phyloP scores from a whole-genome alignment of 2,888 invertebrate genomes.

The Camptogramma bilineatum region DNA sequence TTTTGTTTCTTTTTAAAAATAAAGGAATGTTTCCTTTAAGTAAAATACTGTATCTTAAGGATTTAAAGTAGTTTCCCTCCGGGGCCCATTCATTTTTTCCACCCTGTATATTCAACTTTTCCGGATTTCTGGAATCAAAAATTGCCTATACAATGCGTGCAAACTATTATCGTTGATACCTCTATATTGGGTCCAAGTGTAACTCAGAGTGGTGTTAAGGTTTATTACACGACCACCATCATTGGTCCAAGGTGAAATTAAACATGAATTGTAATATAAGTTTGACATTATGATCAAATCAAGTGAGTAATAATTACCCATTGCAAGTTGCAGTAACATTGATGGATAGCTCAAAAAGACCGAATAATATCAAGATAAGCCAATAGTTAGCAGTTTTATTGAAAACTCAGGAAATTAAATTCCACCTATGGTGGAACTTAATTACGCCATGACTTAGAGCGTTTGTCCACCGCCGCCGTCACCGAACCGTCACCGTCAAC shows the following conservation, averaged over 20 bases:
- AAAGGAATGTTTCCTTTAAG: no score
- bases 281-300: constrained; percentile 47
- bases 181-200: not conserved
- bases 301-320: not conserved
- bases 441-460: not conserved
- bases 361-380: not conserved
- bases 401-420: not conserved
- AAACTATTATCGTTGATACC: not conserved
- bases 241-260: constrained; percentile 61
- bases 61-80: no score
- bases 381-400: not conserved
- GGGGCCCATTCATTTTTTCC: no score
- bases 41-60: no score
- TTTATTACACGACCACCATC: constrained; percentile 44
- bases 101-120: no score
- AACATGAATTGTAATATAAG: constrained; percentile 45
- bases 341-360: not conserved
- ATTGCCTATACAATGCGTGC: no score
- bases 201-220: constrained; percentile 25
- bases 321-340: not conserved
- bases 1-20: no score
- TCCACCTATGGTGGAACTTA: not conserved
- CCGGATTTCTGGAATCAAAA: no score
- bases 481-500: no score
- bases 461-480: no score